Evolutionary conservation across 2,888 invertebrate genomes (phyloP).

Genomic region (Stegophylla sp.): DNA sequence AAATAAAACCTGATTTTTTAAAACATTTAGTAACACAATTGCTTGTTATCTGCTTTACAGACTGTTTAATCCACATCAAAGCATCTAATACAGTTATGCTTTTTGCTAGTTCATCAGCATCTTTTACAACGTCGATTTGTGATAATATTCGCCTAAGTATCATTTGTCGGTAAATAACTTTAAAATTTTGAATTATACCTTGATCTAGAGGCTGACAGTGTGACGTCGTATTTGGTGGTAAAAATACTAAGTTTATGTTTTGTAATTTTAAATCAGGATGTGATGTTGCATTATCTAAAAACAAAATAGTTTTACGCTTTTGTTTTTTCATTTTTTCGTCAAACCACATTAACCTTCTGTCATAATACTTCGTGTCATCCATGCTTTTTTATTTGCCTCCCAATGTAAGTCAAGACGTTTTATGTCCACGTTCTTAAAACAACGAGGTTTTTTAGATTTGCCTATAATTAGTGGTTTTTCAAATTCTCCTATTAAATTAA

Average conservation of each 20-base stretch:
- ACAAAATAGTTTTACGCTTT: slow-evolving; percentile 34
- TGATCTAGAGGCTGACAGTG: slow-evolving; percentile 13
- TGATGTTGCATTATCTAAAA: slow-evolving; percentile 29
- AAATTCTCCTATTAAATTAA: slow-evolving; percentile 20
- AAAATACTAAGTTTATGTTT: slow-evolving; percentile 4
- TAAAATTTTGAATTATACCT: slow-evolving; percentile 19
- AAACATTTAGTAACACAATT: too few relatives aligned
- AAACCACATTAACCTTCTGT: slow-evolving; percentile 27
- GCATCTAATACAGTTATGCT: not conserved
- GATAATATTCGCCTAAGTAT: slow-evolving; percentile 10
- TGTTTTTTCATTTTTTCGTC: slow-evolving; percentile 37
- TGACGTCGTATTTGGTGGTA: slow-evolving; percentile 16
- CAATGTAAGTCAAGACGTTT: not conserved
- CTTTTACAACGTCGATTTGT: not conserved
- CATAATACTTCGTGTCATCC: slow-evolving; percentile 32
- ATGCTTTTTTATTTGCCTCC: slow-evolving; percentile 23
- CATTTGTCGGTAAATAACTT: slow-evolving; percentile 15
- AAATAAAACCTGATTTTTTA: too few relatives aligned
- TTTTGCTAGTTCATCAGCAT: not conserved
- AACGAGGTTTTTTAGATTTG: slow-evolving; percentile 31
- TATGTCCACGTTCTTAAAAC: slow-evolving; percentile 31
- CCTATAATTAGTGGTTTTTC: slow-evolving; percentile 33
- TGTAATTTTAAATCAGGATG: slow-evolving; percentile 7
- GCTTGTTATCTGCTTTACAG: too few relatives aligned
- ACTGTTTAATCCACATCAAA: too few relatives aligned